Evolutionary conservation across 2,113 vertebrate species (phyloP).

Genomic region (Neolamprologus falcicula): DNA sequence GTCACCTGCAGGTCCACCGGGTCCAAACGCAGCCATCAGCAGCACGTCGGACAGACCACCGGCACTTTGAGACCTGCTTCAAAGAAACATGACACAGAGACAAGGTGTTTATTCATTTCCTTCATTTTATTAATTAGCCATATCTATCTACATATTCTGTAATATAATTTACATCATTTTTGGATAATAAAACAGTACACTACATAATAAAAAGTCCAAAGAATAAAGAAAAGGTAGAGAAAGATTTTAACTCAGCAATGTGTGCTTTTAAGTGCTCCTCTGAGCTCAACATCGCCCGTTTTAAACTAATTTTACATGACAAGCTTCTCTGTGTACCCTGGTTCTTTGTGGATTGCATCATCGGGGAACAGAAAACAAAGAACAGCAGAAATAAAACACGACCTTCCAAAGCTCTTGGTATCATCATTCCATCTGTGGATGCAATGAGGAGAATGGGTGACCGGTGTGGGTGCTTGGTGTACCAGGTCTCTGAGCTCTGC

Average conservation of each 20-base stretch:
- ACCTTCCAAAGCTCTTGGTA: conserved; percentile 78
- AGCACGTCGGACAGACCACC: conserved; percentile 91
- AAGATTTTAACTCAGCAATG: background rate
- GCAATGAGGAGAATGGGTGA: conserved; percentile 55
- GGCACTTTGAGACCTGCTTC: conserved; percentile 83
- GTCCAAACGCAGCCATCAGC: conserved; percentile 90
- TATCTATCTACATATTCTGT: background rate
- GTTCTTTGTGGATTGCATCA: background rate
- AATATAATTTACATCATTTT: background rate
- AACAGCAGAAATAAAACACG: background rate
- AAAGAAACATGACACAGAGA: background rate
- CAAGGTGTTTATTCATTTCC: background rate
- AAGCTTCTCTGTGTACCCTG: background rate
- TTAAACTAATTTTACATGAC: background rate
- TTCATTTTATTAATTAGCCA: background rate
- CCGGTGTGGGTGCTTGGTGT: conserved; percentile 59
- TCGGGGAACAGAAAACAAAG: background rate
- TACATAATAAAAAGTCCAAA: background rate
- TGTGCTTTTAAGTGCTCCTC: background rate
- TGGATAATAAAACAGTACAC: background rate
- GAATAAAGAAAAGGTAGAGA: background rate
- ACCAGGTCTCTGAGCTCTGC: conserved; percentile 78
- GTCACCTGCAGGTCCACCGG: conserved; percentile 76
- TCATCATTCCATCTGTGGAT: conserved; percentile 74
- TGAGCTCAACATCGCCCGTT: background rate